Conservation (phyloP, 2,888 invertebrate species). For the Microdon myrmicae region DNA sequence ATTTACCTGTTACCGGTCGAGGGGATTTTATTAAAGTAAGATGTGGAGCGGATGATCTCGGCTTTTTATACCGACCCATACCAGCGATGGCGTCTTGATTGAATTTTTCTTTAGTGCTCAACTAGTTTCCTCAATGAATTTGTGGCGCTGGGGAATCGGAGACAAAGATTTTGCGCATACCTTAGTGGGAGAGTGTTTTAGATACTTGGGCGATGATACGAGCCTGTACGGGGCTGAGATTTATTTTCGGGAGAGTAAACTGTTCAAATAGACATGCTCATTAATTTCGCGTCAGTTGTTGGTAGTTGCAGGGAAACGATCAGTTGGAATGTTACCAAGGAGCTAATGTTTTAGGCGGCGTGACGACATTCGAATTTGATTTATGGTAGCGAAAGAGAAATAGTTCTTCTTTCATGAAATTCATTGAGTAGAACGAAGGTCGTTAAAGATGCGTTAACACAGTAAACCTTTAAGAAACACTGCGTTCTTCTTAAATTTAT, state of each 20-base stretch:
- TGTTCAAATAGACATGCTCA: constrained; percentile 11
- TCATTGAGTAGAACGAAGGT: too few relatives aligned
- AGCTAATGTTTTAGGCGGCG: background rate
- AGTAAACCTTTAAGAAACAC: too few relatives aligned
- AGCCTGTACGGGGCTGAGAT: constrained; percentile 16
- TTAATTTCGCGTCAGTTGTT: constrained; percentile 1
- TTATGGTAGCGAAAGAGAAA: constrained; percentile 3
- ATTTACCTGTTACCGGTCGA: constrained; percentile 59
- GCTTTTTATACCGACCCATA: constrained; percentile 30
- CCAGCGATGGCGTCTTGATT: too few relatives aligned
- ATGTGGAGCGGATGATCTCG: constrained; percentile 43
- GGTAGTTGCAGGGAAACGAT: background rate
- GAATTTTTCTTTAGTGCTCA: constrained; percentile 34
- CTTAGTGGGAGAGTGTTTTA: constrained; percentile 11
- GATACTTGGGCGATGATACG: constrained; percentile 1
- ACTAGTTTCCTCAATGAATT: constrained; percentile 35
- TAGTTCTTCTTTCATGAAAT: background rate
- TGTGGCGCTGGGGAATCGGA: too few relatives aligned
- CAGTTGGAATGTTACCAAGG: too few relatives aligned
- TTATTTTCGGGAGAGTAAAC: constrained; percentile 28
- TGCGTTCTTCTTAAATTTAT: too few relatives aligned
- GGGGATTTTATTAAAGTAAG: constrained; percentile 65
- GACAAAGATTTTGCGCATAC: constrained; percentile 20
- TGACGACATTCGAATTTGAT: background rate
- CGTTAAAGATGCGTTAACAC: too few relatives aligned